Base-by-base conservation (phyloP, 2,113 vertebrate genomes). In the Tachysurus fulvidraco region DNA sequence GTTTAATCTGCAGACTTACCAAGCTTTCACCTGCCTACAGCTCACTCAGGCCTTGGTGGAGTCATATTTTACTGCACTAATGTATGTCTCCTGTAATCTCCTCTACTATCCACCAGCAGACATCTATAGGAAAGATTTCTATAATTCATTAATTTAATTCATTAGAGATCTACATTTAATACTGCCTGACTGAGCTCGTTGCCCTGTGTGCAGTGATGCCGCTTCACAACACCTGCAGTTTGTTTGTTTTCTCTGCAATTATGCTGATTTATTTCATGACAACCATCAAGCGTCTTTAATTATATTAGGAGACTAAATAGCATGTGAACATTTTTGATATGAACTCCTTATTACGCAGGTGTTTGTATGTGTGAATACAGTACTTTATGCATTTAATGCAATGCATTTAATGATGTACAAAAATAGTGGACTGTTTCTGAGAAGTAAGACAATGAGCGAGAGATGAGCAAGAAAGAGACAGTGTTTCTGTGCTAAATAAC, bases 401-500 rank as follows among this genome's bases (percentile, higher is more conserved):
- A 23, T 44, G 23, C 67, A 30, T 67, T 30, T 60, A 67, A 67
- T 28, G 73, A 76, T 78, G n/a, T 54, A 55, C 76, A 30, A 78
- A 78, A 55, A 54, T 28, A 41, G 7, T 74, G 71, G 21, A 19
- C 36, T 71, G 10, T 44, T 41, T 44, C 67, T 71, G 16, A 25
- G 1, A 0, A 21, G 64, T 59, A 28, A 77, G 59, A 85, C n/a
- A 85, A n/a, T 16, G 64, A 30, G 28, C 74, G 60, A 83, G 60
- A 85, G 74, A 60, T 50, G 60, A 81, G n/a, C 54, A n/a, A 74
- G 71, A n/a, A 19, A 12, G 36, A 55, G 54, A 78, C 28, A 78
- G n/a, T 5, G 88, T 55, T 87, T 86, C 81, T 84, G 88, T 57
- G 82, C 84, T 64, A 59, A 88, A 90, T 85, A 89, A 83, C 79